phyloP scores from a whole-genome alignment of 2,888 invertebrate genomes.

The Portevinia maculata region DNA sequence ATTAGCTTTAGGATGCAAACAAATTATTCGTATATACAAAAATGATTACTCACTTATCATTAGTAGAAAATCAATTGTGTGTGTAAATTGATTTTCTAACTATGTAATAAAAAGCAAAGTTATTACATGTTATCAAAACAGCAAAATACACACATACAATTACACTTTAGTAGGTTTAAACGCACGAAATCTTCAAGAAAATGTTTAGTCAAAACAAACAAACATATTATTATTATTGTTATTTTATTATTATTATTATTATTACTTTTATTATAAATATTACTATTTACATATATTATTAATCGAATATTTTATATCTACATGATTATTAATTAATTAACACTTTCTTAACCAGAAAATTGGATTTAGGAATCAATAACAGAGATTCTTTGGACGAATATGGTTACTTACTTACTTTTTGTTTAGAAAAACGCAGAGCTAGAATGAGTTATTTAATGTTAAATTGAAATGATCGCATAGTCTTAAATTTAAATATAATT shows the following conservation, averaged over 20 bases:
- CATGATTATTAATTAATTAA: slow-evolving; percentile 31
- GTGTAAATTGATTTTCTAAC: slow-evolving; percentile 49
- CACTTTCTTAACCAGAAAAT: slow-evolving; percentile 29
- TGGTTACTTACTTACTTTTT: slow-evolving; percentile 1
- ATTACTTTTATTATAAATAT: slow-evolving; percentile 24
- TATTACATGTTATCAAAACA: slow-evolving; percentile 26
- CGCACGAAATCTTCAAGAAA: slow-evolving; percentile 48
- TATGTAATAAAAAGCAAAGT: no score
- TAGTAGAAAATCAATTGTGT: slow-evolving; percentile 42
- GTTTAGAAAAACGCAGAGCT: slow-evolving; percentile 1
- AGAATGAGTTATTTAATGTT: slow-evolving; percentile 41
- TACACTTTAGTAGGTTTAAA: slow-evolving; percentile 56
- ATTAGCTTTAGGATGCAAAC: slow-evolving; percentile 36
- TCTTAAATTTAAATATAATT: slow-evolving; percentile 77
- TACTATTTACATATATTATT: slow-evolving; percentile 16
- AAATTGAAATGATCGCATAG: slow-evolving; percentile 12
- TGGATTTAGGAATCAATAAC: slow-evolving; percentile 7
- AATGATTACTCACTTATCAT: slow-evolving; percentile 43
- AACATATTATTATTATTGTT: neutral
- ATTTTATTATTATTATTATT: slow-evolving; percentile 13
- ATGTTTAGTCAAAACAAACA: no score
- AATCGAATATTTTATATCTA: slow-evolving; percentile 31
- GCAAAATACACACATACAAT: slow-evolving; percentile 42
- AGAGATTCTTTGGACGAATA: slow-evolving; percentile 10
- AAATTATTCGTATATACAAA: slow-evolving; percentile 19